Conservation (phyloP, 2,797 vertebrate species). For the Ciconia nigra region DNA sequence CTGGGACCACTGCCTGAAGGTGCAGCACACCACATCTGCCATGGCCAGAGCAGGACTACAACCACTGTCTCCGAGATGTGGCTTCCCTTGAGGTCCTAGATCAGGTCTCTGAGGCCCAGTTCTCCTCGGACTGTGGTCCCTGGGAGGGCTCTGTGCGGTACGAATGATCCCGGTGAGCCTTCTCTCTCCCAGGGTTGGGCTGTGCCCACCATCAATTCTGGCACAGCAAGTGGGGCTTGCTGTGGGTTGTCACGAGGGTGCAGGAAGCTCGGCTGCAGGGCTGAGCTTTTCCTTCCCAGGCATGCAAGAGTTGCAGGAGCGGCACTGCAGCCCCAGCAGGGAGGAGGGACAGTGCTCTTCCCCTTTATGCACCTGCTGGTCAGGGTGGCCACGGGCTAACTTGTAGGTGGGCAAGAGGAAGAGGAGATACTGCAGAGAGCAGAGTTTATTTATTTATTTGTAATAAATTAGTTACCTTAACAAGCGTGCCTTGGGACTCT, state of each 20-base stretch:
- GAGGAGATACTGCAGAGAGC: neutral
- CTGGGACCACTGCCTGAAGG: neutral
- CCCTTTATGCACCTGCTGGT: neutral
- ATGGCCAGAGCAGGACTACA: too few relatives aligned
- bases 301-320: neutral
- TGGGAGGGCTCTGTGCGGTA: neutral
- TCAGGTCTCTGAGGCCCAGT: neutral
- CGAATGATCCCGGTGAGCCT: fast-evolving
- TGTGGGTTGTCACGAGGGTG: neutral
- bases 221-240: neutral
- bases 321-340: neutral
- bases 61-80: too few relatives aligned
- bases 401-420: neutral
- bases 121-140: neutral
- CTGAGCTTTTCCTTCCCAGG: neutral
- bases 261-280: neutral
- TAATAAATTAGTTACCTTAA: neutral
- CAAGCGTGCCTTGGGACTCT: fast-evolving
- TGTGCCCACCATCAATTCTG: neutral
- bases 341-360: neutral
- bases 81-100: neutral
- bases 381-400: neutral
- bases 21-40: fast-evolving
- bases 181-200: fast-evolving
- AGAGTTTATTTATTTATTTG: neutral